Base-by-base conservation (phyloP, 1,140 invertebrate genomes). In the Hestina assimilis region DNA sequence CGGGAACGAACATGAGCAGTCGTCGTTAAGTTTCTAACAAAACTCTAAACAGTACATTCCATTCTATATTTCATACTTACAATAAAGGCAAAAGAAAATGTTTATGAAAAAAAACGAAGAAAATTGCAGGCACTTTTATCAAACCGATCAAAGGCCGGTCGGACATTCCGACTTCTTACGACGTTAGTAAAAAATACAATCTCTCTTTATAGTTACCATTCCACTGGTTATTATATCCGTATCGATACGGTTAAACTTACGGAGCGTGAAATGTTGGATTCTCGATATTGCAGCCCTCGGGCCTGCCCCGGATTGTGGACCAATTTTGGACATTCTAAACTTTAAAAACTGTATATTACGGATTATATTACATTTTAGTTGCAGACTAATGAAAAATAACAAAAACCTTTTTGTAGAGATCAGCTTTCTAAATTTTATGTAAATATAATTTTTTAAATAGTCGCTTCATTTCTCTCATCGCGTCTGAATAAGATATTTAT, bases 111-210 rank as follows among this genome's bases (percentile, higher is more conserved):
- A 69, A 68, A 72, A 57, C 70, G 71, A 71, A 74, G 67, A 75
- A 84, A 76, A 83, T 81, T 72, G 77, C 77, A 69, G 70, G 76
- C 75, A 76, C 48, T 83, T 86, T 82, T 85, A 87, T 87, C 82
- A 83, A 83, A 81, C 62, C 82, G 82, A 87, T 87, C 84, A 87
- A 87, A 87, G 84, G 79, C 76, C 80, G 78, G 62, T 69, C 73
- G 75, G 74, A 76, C 83, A 83, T 87, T 87, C 81, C 81, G 68
- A 84, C 71, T 82, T 80, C 81, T 87, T 87, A 87, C 79, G 84
- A 87, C 82, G 79, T 79, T 85, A 87, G 79, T 85, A 87, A 87
- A 86, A 87, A 87, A 87, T 79, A 84, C 84, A 87, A 87, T 87
- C 81, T 86, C 74, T 81, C 84, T 87, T 87, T 87, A 87, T 87